Base-by-base conservation (phyloP, 1,140 invertebrate species). In the Phenacoccus solenopsis region DNA sequence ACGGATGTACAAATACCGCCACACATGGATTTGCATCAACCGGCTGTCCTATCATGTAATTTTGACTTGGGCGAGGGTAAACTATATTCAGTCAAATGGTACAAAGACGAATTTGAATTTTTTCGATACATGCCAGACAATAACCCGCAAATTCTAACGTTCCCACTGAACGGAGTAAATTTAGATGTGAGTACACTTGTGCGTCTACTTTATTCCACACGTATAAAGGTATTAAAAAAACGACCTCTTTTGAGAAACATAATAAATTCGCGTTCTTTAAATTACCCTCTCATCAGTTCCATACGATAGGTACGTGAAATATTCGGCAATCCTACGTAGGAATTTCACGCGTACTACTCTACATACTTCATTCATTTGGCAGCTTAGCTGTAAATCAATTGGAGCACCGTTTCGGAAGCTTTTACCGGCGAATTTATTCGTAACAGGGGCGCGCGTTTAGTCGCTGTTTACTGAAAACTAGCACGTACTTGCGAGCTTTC, bases 51-150 rank as follows among this genome's bases (percentile, higher is more conserved):
- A 0, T 49, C 69, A 1, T 76, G 76, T 49, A 69, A 71, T 25
- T 76, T 73, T 68, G 73, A 75, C 32, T 30, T 74, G 10, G 73
- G 72, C 9, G 61, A 68, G 1, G 70, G 67, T 16, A 76, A 71
- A 25, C 59, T 76, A n/a, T 86, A 86, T 74, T 85, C 84, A 1
- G 82, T 87, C 16, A 86, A 84, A 75, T 88, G 86, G 86, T 86
- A 85, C 78, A 87, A 86, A 75, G 84, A 86, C 72, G 81, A 80
- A 12, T 72, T 77, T 5, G 83, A 86, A 74, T 86, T 87, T 77
- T 87, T 83, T 76, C 79, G 84, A 73, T 86, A 78, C 75, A 80
- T 82, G 76, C 85, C 85, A 0, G 77, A 85, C 70, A 84, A 86
- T 74, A 80, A 80, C 74, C 86, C 87, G 69, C 82, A 85, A 20